These are phyloP conservation scores for Artemia sinica DNA, from an alignment of 2,888 invertebrate genomes.

Conservation along the genomic window DNA sequence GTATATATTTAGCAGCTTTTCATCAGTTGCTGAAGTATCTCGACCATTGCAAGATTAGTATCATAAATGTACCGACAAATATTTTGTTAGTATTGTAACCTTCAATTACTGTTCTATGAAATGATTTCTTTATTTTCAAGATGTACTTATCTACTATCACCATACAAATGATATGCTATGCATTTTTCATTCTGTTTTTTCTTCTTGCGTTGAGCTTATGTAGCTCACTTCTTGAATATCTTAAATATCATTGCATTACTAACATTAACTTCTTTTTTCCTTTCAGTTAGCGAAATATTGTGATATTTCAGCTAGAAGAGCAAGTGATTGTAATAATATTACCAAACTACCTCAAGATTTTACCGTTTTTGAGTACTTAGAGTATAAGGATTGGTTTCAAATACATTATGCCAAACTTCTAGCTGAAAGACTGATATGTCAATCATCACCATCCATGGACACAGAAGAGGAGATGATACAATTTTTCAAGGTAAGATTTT, in stretches of 20 bases:
- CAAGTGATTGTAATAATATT: conserved; percentile 61
- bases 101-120: too few species aligned
- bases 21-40: too few species aligned
- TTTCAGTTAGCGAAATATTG: conserved; percentile 60
- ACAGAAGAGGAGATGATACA: conserved; percentile 97
- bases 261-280: not conserved
- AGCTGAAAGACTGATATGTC: conserved; percentile 80
- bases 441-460: conserved; percentile 88
- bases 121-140: too few species aligned
- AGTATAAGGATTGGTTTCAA: conserved; percentile 98
- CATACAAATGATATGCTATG: too few species aligned
- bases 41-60: too few species aligned
- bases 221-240: not conserved
- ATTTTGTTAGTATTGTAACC: too few species aligned
- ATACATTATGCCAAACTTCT: conserved; percentile 87
- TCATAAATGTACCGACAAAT: too few species aligned
- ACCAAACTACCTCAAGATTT: conserved; percentile 71
- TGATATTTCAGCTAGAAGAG: conserved; percentile 64
- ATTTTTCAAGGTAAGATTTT: conserved; percentile 47
- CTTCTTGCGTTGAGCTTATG: too few species aligned
- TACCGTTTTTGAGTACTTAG: conserved; percentile 91
- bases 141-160: too few species aligned
- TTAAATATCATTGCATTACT: too few species aligned
- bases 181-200: too few species aligned
- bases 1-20: too few species aligned